These are phyloP conservation scores for Oophaga pumilio DNA, from an alignment of 2,113 vertebrate genomes.

Conservation along the genomic window DNA sequence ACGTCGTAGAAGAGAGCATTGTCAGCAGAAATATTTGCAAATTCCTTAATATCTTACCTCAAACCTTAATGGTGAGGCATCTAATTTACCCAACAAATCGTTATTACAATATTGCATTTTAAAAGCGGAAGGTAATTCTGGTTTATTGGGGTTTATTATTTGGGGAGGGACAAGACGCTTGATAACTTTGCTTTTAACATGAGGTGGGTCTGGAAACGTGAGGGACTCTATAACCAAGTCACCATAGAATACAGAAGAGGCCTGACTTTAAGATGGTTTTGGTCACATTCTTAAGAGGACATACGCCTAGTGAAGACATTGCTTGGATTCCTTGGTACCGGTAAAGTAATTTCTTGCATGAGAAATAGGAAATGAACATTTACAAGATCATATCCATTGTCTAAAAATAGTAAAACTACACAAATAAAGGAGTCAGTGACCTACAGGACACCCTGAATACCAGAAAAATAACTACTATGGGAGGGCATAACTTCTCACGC, in stretches of 20 bases:
- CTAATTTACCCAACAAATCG: not conserved
- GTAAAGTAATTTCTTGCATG: not conserved
- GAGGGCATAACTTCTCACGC: not conserved
- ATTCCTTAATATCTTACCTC: not conserved
- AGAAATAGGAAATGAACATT: not conserved
- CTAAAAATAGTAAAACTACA: not conserved
- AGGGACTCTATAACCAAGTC: not conserved
- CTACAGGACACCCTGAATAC: not conserved
- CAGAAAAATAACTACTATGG: not conserved
- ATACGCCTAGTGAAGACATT: not conserved
- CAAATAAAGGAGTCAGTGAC: slow-evolving; percentile 6
- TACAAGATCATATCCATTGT: not conserved
- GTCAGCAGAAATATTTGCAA: slow-evolving; percentile 33
- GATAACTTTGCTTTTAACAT: not conserved
- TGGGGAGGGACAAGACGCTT: not conserved
- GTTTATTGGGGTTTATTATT: slow-evolving; percentile 17
- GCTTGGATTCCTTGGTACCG: not conserved
- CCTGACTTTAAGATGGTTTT: not conserved
- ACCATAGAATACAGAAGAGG: not conserved
- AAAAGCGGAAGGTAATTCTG: not conserved
- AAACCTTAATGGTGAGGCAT: not conserved
- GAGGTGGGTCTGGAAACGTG: not conserved
- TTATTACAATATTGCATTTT: slow-evolving; percentile 26
- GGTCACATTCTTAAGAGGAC: not conserved
- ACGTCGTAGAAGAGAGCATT: not conserved